These are phyloP conservation scores for Nematolebias whitei DNA, from an alignment of 2,113 vertebrate genomes.

Conservation along the genomic window DNA sequence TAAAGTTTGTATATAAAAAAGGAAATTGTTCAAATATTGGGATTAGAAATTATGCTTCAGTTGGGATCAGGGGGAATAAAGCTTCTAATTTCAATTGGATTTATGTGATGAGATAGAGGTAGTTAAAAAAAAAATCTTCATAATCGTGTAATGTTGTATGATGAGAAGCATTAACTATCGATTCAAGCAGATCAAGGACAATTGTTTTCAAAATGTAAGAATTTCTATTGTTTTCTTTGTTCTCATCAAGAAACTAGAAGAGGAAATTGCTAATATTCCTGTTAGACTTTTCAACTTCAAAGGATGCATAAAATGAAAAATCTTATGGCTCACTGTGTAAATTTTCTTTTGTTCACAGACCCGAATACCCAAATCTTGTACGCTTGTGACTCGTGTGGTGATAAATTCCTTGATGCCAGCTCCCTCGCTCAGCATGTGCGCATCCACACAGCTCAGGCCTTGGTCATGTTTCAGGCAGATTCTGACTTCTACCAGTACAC, in stretches of 20 bases:
- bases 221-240: background rate
- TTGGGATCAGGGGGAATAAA: background rate
- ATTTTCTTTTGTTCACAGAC: conserved; percentile 75
- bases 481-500: conserved; percentile 97
- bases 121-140: no score
- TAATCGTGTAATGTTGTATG: background rate
- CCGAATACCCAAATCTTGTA: conserved; percentile 97
- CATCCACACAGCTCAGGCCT: conserved; percentile 95
- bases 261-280: background rate
- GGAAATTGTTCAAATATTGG: background rate
- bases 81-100: background rate
- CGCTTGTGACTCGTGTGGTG: conserved; percentile 94
- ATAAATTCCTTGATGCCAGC: conserved; percentile 93
- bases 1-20: no score
- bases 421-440: conserved; percentile 95
- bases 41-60: background rate
- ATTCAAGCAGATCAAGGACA: background rate
- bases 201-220: background rate
- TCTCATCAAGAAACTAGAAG: background rate
- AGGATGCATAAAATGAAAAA: background rate
- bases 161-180: background rate
- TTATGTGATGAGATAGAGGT: background rate
- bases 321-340: background rate
- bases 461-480: conserved; percentile 98
- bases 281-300: background rate